Evolutionary conservation across 2,797 vertebrate genomes (phyloP), one percentile per base, ranked within the genome.

Genomic region (Nyctalus aviator): DNA sequence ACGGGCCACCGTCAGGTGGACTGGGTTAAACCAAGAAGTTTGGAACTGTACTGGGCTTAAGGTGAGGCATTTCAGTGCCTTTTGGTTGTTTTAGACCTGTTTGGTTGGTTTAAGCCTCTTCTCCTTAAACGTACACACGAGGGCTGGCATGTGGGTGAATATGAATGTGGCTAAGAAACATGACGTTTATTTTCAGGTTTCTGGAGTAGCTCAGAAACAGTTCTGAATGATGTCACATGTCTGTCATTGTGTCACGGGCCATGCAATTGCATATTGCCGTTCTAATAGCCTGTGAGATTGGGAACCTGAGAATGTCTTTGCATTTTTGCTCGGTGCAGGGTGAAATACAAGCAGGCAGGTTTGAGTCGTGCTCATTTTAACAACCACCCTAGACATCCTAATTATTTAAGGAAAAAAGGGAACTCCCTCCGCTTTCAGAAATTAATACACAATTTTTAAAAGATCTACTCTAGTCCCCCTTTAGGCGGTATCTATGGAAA

Each of bases 281-380:
- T 85, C 83, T 50, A 88, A 82, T 77, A 91, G 46, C 66, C 59
- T 8, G 4, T 90, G 73, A 96, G 91, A 23, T 76, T 0, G 41
- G 84, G 50, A 21, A 27, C 93, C 89, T 86, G 82, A 88, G 86
- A 17, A 50, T 96, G 86, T 95, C 75, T 15, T 97, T 79, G 82
- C 68, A 21, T 69, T 78, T 96, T 75, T 92, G 6, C 30, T 11
- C 78, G 21, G 1, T 95, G 32, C 57, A 20, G 21, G 72, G 72
- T 93, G 87, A 91, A 50, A 87, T 88, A 71, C 62, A 35, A 87
- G 83, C 20, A 88, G 30, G 32, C 21, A 82, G 12, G 12, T 95
- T 91, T 59, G 77, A 59, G 94, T 66, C 20, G 91, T 84, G 8
- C n/a, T 94, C 27, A 84, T 95, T 88, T 86, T 73, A 84, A n/a